These are phyloP conservation scores for Sus cebifrons DNA, from an alignment of 2,797 vertebrate species.

Conservation along the genomic window DNA sequence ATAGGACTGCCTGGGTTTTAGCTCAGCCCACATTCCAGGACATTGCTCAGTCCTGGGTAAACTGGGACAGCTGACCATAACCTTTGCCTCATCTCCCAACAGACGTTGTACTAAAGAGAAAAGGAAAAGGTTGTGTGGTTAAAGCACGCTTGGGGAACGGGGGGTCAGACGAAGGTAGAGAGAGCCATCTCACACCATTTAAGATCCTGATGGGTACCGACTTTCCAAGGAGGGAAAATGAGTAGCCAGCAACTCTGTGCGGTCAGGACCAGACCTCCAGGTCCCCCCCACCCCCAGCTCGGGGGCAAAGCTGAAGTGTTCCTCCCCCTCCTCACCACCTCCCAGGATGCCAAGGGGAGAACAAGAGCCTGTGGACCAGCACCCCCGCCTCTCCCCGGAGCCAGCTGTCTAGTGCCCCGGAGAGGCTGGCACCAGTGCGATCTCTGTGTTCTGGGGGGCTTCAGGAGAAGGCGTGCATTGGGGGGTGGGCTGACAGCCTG, in stretches of 20 bases:
- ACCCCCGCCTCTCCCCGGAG: not conserved
- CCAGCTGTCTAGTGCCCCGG: not conserved
- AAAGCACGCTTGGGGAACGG: not conserved
- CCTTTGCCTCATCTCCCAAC: not conserved
- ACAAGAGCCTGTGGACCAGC: fast-evolving
- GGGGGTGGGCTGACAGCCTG: too few species aligned
- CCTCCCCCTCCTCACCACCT: not conserved
- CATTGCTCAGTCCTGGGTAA: not conserved
- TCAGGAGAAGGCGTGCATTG: too few species aligned
- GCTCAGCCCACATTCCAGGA: too few species aligned
- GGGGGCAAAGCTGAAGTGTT: not conserved
- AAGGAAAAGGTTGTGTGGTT: not conserved
- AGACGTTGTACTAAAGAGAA: not conserved
- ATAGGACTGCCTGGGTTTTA: not conserved
- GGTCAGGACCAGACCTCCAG: not conserved
- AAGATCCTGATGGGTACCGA: not conserved
- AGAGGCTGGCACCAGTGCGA: too few species aligned
- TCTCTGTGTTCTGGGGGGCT: too few species aligned
- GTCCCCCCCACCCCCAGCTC: not conserved
- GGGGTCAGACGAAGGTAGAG: not conserved
- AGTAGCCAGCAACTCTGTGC: not conserved
- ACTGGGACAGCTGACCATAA: not conserved
- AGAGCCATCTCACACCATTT: not conserved
- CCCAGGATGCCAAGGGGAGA: not conserved
- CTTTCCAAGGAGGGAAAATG: not conserved